A percentile compares a stretch with the other conserved stretches of the same genome.
These are phyloP conservation scores for Channa maculata DNA, from an alignment of 2,113 vertebrate species.

Conservation along the genomic window DNA sequence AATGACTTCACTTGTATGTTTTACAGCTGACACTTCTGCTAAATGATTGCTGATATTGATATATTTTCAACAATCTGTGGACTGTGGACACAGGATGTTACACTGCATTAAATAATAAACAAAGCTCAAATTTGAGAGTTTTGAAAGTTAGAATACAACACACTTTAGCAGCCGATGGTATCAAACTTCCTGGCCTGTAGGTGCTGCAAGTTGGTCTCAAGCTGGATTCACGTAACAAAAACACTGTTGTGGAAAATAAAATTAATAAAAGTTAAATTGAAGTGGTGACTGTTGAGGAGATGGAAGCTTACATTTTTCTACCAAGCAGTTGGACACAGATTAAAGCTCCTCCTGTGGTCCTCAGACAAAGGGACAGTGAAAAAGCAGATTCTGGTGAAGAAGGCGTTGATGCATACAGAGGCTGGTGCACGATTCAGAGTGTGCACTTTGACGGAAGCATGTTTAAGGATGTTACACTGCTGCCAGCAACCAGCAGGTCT, in stretches of 20 bases:
- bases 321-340: background rate
- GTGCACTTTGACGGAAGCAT: constrained; percentile 23
- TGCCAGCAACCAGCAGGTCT: background rate
- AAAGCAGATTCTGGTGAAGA: constrained; percentile 7
- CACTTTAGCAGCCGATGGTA: too few species aligned
- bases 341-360: background rate
- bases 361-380: constrained; percentile 11
- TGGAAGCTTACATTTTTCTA: too few species aligned
- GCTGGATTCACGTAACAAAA: background rate
- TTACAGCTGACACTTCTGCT: background rate
- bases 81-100: background rate
- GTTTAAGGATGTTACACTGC: background rate
- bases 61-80: background rate
- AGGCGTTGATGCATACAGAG: constrained; percentile 25
- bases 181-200: background rate
- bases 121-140: too few species aligned
- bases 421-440: constrained; percentile 19
- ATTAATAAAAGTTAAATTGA: constrained; percentile 24
- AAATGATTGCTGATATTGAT: background rate
- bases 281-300: constrained; percentile 65
- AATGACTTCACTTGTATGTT: background rate
- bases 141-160: background rate
- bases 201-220: background rate
- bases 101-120: background rate
- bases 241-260: background rate